Evolutionary conservation across 2,888 invertebrate genomes (phyloP).

Genomic region (Andrena hattorfiana): DNA sequence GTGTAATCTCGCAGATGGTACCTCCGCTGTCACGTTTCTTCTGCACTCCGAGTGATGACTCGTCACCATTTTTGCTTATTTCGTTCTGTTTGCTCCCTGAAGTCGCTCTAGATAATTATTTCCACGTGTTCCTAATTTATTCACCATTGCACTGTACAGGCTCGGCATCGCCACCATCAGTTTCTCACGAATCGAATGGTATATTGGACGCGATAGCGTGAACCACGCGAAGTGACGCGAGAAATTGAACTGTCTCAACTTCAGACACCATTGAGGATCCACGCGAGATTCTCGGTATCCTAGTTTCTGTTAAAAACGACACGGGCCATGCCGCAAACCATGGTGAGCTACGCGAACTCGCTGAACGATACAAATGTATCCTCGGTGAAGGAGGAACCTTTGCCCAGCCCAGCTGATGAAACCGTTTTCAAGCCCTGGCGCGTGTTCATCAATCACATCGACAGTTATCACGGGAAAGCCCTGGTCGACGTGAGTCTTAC

Average conservation of each 20-base stretch:
- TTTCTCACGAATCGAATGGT: background rate
- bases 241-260: constrained; percentile 1
- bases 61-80: background rate
- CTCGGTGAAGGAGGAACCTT: background rate
- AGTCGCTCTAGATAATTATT: no score
- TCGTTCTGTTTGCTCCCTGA: no score
- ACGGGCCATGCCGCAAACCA: background rate
- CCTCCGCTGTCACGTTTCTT: background rate
- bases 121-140: no score
- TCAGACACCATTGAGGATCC: background rate
- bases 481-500: constrained; percentile 83
- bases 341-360: constrained; percentile 2
- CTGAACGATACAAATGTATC: background rate
- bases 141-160: no score
- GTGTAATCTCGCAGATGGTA: constrained; percentile 24
- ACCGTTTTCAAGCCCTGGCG: constrained; percentile 85
- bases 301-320: background rate
- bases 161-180: background rate
- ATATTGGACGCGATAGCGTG: background rate
- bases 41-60: background rate
- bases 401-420: constrained; percentile 24
- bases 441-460: constrained; percentile 88
- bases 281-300: background rate
- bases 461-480: constrained; percentile 87
- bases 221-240: constrained; percentile 13